These are phyloP conservation scores for Petrolisthes cinctipes DNA, from an alignment of 2,888 invertebrate genomes.

Conservation along the genomic window DNA sequence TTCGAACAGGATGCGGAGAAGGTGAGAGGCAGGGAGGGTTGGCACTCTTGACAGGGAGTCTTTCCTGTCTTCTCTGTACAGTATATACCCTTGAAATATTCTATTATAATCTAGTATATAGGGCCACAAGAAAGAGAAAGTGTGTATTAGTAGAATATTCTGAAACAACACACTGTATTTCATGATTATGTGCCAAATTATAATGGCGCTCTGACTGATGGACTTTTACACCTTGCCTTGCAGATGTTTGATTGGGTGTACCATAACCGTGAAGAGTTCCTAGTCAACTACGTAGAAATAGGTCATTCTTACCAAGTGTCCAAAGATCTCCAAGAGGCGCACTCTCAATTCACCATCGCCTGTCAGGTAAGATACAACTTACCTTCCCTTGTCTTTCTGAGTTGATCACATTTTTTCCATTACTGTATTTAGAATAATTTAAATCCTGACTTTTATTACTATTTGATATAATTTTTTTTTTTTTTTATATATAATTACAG, in stretches of 20 bases:
- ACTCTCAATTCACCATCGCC: conserved; percentile 92
- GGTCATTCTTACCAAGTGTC: conserved; percentile 91
- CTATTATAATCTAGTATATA: too few species aligned
- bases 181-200: too few species aligned
- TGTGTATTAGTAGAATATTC: too few species aligned
- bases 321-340: conserved; percentile 92
- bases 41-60: neutral
- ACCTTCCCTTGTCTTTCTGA: neutral
- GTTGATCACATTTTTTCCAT: neutral
- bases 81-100: too few species aligned
- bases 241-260: conserved; percentile 98
- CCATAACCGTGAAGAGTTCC: conserved; percentile 93
- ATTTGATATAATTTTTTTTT: too few species aligned
- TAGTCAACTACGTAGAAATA: conserved; percentile 95
- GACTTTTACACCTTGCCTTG: neutral
- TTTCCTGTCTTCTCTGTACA: too few species aligned
- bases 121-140: too few species aligned
- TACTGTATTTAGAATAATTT: too few species aligned
- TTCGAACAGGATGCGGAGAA: conserved; percentile 98
- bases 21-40: conserved; percentile 72
- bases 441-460: too few species aligned
- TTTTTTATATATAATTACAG: too few species aligned
- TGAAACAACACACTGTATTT: too few species aligned
- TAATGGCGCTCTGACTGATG: too few species aligned
- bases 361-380: conserved; percentile 76